Base-by-base conservation (phyloP, 2,797 vertebrate genomes). In the Salmo trutta region DNA sequence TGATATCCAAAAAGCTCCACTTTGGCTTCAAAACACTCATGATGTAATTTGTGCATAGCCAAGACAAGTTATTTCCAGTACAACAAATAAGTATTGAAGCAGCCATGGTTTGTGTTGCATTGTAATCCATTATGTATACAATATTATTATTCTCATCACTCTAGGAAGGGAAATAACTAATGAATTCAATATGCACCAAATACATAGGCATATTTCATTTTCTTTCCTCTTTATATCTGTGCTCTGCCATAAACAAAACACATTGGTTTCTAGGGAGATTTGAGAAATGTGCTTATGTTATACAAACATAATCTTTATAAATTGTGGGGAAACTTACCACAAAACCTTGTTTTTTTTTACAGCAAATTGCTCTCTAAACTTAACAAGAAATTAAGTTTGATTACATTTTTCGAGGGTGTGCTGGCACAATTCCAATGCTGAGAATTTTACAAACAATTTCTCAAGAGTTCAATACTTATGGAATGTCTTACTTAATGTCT, bases 401-500 rank as follows among this genome's bases (percentile, higher is more conserved):
- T 64, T 64, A 24, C 10, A 24, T 64, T 1, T 64, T 24, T 64
- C 4, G 3, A 24, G 24, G 59, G 59, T 64, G n/a, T 64, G 21
- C 59, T 64, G 59, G 21, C 59, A 21, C 12, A 64, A 21, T 64
- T 64, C 59, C 10, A 64, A 24, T 24, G 59, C 21, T 4, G 4
- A 59, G 56, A 21, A 59, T 1, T 10, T 59, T 59, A n/a, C 56
- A 27, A 27, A 27, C 21, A 64, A n/a, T 64, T 64, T 64, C 59
- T 14, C 59, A 14, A 24, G 41, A 12, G 59, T 27, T 64, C 59
- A 64, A 64, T 64, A 64, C 59, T 64, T 8, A 24, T 24, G 59
- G 59, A 64, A 64, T 64, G 59, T 74, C 67, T 67, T 68, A 29
- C 36, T 53, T 54, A 62, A 24, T 62, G 59, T 64, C 59, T 64